phyloP scores from a whole-genome alignment of 2,113 vertebrate genomes.

The Bubo scandiacus region DNA sequence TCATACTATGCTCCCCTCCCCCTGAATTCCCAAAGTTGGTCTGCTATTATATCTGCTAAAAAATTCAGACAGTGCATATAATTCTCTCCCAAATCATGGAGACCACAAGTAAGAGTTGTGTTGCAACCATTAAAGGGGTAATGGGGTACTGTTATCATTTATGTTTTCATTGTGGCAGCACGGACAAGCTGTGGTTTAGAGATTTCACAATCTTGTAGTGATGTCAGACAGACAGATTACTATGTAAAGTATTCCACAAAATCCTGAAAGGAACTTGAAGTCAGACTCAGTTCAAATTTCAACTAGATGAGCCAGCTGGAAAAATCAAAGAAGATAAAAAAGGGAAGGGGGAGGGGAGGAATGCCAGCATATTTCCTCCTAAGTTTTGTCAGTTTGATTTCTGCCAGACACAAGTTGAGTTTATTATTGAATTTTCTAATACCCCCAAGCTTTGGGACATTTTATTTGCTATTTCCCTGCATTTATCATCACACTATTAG shows the following conservation, averaged over 20 bases:
- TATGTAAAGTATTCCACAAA: background rate
- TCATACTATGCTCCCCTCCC: background rate
- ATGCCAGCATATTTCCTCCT: background rate
- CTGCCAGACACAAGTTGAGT: background rate
- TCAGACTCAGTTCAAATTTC: background rate
- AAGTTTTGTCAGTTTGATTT: background rate
- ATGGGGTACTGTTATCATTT: background rate
- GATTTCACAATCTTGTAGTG: background rate
- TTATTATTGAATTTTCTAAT: background rate
- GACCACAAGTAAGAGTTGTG: background rate
- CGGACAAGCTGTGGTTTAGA: background rate
- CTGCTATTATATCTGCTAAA: background rate
- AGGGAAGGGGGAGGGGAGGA: background rate
- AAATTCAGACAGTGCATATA: background rate
- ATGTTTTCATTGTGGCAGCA: background rate
- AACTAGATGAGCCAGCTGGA: background rate
- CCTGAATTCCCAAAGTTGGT: background rate
- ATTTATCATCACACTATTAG: background rate
- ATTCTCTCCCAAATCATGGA: background rate
- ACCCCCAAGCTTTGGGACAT: background rate
- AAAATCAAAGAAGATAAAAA: conserved; percentile 4
- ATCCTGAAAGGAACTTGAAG: background rate
- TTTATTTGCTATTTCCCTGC: background rate
- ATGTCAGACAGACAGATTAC: background rate
- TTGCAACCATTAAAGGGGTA: background rate